Conservation (phyloP, 1,140 invertebrate genomes). For the Notospermus geniculatus region DNA sequence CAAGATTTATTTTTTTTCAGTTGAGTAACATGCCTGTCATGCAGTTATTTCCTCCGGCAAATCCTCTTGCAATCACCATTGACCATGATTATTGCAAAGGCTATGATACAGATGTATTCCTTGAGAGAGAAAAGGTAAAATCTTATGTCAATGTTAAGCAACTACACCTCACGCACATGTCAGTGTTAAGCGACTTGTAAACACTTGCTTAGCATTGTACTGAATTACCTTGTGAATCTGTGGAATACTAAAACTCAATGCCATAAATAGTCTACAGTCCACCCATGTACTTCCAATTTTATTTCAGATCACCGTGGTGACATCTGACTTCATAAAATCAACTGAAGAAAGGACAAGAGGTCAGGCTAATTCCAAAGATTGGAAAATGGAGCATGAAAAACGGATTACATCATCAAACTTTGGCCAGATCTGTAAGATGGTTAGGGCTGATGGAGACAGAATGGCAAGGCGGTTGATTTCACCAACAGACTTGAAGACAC, state of each 20-base stretch:
- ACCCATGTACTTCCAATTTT: too few relatives aligned
- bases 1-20: too few relatives aligned
- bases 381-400: background rate
- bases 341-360: background rate
- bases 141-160: background rate
- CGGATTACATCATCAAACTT: constrained; percentile 3
- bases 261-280: too few relatives aligned
- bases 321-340: too few relatives aligned
- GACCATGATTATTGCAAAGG: constrained; percentile 21
- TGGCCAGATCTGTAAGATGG: constrained; percentile 3
- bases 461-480: background rate
- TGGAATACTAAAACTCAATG: too few relatives aligned
- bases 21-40: constrained; percentile 17
- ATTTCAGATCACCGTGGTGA: too few relatives aligned
- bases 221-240: too few relatives aligned
- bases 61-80: constrained; percentile 6
- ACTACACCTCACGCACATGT: too few relatives aligned
- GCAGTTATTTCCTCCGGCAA: constrained; percentile 20
- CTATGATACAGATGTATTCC: background rate
- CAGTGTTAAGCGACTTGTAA: too few relatives aligned
- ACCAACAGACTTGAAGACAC: background rate
- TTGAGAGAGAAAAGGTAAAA: background rate
- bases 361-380: background rate
- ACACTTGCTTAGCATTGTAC: too few relatives aligned
- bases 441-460: background rate